Evolutionary conservation across 2,113 vertebrate species (phyloP).

Genomic region (Cochlearius cochlearius): DNA sequence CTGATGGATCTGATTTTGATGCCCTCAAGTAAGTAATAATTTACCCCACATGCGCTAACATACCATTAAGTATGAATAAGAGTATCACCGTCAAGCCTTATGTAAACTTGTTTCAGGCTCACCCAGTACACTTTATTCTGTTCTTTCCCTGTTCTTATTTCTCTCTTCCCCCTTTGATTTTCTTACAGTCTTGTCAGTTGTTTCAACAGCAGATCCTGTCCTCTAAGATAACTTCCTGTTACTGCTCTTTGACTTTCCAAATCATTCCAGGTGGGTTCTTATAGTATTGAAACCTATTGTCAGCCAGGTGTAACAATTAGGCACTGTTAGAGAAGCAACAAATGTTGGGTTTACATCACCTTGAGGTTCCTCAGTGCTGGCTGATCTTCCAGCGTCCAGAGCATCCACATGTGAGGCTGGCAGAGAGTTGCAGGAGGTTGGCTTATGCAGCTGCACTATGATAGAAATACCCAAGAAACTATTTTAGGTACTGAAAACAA

Average conservation of each 20-base stretch:
- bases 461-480: neutral
- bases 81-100: neutral
- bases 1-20: slow-evolving; percentile 32
- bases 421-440: neutral
- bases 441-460: neutral
- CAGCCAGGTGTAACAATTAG: neutral
- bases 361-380: neutral
- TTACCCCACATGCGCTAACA: neutral
- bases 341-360: neutral
- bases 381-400: neutral
- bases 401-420: neutral
- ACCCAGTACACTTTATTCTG: neutral
- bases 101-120: neutral
- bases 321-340: neutral
- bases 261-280: neutral
- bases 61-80: slow-evolving; percentile 6
- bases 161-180: neutral
- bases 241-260: neutral
- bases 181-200: neutral
- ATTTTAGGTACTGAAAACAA: neutral
- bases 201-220: neutral
- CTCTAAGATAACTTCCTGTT: neutral
- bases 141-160: neutral
- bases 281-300: neutral
- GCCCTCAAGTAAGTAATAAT: slow-evolving; percentile 34